Conservation (phyloP, 2,113 vertebrate genomes). For the Aphelocoma coerulescens region DNA sequence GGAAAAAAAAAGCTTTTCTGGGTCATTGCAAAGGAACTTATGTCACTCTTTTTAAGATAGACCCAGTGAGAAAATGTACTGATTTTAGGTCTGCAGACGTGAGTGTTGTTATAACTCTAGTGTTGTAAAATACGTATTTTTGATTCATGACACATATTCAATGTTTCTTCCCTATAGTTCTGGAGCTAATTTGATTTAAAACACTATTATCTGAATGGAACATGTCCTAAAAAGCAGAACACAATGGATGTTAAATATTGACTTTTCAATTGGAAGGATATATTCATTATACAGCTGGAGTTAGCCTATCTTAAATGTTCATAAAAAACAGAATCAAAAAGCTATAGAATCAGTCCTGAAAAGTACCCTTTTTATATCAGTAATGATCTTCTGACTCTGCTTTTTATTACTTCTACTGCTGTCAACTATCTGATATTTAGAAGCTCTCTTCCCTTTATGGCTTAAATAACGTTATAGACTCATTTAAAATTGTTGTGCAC, state of each 20-base stretch:
- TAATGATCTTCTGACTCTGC: background rate
- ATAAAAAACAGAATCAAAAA: background rate
- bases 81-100: background rate
- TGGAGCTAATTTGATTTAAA: slow-evolving; percentile 45
- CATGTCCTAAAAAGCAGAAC: slow-evolving; percentile 34
- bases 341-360: background rate
- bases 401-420: slow-evolving; percentile 4
- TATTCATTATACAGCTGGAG: slow-evolving; percentile 27
- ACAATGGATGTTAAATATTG: slow-evolving; percentile 32
- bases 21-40: background rate
- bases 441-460: background rate
- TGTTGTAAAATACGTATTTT: background rate
- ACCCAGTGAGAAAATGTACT: background rate
- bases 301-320: slow-evolving; percentile 1
- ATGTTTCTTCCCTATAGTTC: background rate
- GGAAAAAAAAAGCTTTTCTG: background rate
- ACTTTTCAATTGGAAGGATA: slow-evolving; percentile 40
- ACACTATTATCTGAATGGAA: slow-evolving; percentile 32
- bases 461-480: background rate
- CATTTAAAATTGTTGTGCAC: background rate
- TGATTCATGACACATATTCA: background rate
- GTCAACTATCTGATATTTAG: background rate
- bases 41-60: background rate
- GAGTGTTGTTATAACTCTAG: background rate
- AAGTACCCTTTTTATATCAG: background rate